Evolutionary conservation across 2,888 invertebrate species (phyloP).

Genomic region (Chaetogeoica ovagalla): DNA sequence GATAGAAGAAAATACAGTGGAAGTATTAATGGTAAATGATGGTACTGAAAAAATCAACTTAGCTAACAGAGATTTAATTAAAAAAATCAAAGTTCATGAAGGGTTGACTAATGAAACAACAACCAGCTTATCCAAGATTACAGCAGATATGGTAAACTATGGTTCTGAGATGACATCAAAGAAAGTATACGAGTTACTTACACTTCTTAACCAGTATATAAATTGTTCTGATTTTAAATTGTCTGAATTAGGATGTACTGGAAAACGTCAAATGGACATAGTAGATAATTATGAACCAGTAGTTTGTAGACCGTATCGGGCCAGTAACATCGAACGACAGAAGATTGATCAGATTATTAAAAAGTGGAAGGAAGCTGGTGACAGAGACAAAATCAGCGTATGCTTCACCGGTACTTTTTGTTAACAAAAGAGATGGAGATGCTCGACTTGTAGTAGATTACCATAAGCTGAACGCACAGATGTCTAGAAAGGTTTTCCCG

Average conservation of each 20-base stretch:
- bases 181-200: not conserved
- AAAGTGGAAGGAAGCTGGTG: slow-evolving; percentile 23
- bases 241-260: slow-evolving; percentile 5
- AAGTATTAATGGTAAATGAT: not conserved
- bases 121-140: not conserved
- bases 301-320: slow-evolving; percentile 13
- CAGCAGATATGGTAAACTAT: not conserved
- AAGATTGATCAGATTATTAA: not conserved
- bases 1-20: not conserved
- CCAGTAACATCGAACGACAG: not conserved
- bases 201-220: slow-evolving; percentile 15
- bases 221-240: slow-evolving; percentile 9
- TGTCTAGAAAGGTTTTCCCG: not conserved
- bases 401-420: slow-evolving; percentile 17
- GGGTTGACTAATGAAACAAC: not conserved
- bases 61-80: not conserved
- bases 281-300: not conserved
- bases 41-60: not conserved
- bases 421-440: slow-evolving; percentile 4
- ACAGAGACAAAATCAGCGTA: slow-evolving; percentile 26
- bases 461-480: slow-evolving; percentile 19
- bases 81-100: not conserved
- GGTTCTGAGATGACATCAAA: not conserved
- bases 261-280: slow-evolving; percentile 26
- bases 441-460: slow-evolving; percentile 29